Base-by-base conservation (phyloP, 2,888 invertebrate species). In the Scaeva pyrastri region DNA sequence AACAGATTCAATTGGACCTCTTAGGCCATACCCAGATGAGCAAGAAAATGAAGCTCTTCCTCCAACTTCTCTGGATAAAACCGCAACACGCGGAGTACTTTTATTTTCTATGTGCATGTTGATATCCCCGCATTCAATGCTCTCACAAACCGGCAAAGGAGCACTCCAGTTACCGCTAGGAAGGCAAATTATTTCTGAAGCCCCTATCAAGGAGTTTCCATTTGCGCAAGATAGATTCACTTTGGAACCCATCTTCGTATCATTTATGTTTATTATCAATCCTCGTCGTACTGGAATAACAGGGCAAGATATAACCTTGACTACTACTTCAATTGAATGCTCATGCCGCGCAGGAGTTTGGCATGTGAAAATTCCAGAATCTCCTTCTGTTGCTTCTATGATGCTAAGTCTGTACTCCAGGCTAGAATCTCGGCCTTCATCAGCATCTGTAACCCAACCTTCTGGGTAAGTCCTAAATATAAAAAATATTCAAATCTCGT, bases 151-250 rank as follows among this genome's bases (percentile, higher is more conserved):
- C 8, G 97, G 97, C 84, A 96, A 93, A 2, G 96, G 96, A 0
- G 96, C 95, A 89, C 96, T 97, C 97, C 97, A 97, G 91, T 97
- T 97, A 31, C 97, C 97, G 21, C 96, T 96, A 0, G 97, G 96
- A n/a, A 96, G 93, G 91, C 97, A 97, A 60, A 93, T 91, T 36
- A 97, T 94, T 89, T 95, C 95, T 3, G 95, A 94, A 2, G 96
- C 94, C 5, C 97, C 97, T 73, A 97, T 95, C 52, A 97, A 93
- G 0, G 96, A 95, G 90, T 97, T 97, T 2, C 97, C 97, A 89
- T 97, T 96, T 14, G 95, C 94, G 90, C 97, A 97, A 36, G 95
- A 94, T 92, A 97, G 95, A 81, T 94, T 93, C 58, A 97, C 94
- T 90, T 94, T 94, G 0, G 96, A 95, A 89, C 96, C 96, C 91